Base-by-base conservation (phyloP, 1,140 invertebrate genomes). In the Onthophagus taurus region DNA sequence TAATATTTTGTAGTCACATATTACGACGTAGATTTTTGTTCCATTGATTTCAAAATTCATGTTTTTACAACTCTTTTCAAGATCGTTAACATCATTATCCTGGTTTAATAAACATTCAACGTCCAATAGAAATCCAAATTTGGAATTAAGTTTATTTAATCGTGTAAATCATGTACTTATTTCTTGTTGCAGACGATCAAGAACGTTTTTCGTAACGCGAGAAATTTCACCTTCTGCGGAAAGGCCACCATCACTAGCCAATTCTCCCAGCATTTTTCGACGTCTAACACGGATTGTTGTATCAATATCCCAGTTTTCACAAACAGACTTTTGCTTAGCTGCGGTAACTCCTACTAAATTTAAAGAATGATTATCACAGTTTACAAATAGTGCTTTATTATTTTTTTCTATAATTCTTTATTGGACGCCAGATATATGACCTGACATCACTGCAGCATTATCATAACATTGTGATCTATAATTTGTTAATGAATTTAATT, bases 211-310 rank as follows among this genome's bases (percentile, higher is more conserved):
- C 24, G 16, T 42, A 42, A 42, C 23, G 24, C 23, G 39, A 42
- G 21, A 42, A 26, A 42, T 42, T 42, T 42, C 39, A 30, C 39
- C 16, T 42, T 42, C 39, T 42, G 39, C 39, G 39, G 39, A 42
- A 42, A 42, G 21, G 30, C 39, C 26, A 42, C 26, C 39, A 29
- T 42, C 16, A 13, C 44, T 24, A 24, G 34, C 44, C 26, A 24
- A 45, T 39, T 37, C 29, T 33, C 31, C 31, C 5, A 13, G 31
- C 31, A 33, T 33, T 33, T 33, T 33, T 7, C 6, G 31, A 8
- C 31, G 7, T 33, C 31, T 33, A 8, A 33, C 31, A 33, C 31
- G 31, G 7, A 33, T 33, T 33, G 31, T 33, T 33, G 31, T 33
- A 33, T 33, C 31, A 33, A 33, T 33, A 33, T 33, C 6, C 13